Evolutionary conservation across 2,888 invertebrate species (phyloP).

Genomic region (Acleris laterana): DNA sequence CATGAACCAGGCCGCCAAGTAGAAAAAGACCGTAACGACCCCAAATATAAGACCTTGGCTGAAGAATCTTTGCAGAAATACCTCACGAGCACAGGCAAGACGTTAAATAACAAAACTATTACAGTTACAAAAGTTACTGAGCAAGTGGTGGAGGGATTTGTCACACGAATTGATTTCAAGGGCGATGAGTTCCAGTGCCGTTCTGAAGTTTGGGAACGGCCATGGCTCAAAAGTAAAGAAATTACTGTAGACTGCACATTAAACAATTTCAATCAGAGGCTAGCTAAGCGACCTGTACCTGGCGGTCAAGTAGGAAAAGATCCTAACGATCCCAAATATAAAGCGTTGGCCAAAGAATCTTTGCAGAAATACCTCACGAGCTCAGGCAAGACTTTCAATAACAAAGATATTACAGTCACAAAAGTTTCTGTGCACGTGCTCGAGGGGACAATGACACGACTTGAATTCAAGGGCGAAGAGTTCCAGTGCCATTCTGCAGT

Average conservation of each 20-base stretch:
- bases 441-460: slow-evolving; percentile 65
- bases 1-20: slow-evolving; percentile 29
- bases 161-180: slow-evolving; percentile 67
- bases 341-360: slow-evolving; percentile 51
- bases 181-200: slow-evolving; percentile 66
- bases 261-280: neutral
- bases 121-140: slow-evolving; percentile 59
- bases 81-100: slow-evolving; percentile 32
- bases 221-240: slow-evolving; percentile 75
- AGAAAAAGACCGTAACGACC: slow-evolving; percentile 42
- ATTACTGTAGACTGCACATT: slow-evolving; percentile 27
- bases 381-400: slow-evolving; percentile 37
- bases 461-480: slow-evolving; percentile 61
- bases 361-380: slow-evolving; percentile 46
- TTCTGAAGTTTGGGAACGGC: slow-evolving; percentile 82
- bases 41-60: slow-evolving; percentile 42
- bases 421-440: slow-evolving; percentile 70
- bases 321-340: slow-evolving; percentile 40
- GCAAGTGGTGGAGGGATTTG: slow-evolving; percentile 75
- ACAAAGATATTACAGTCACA: slow-evolving; percentile 52
- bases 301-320: slow-evolving; percentile 16
- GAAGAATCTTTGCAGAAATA: slow-evolving; percentile 47
- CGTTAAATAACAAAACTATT: slow-evolving; percentile 44
- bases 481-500: slow-evolving; percentile 43
- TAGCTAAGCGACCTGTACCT: slow-evolving; percentile 12